Conservation (phyloP, 2,113 vertebrate species). For the Oriolus oriolus region DNA sequence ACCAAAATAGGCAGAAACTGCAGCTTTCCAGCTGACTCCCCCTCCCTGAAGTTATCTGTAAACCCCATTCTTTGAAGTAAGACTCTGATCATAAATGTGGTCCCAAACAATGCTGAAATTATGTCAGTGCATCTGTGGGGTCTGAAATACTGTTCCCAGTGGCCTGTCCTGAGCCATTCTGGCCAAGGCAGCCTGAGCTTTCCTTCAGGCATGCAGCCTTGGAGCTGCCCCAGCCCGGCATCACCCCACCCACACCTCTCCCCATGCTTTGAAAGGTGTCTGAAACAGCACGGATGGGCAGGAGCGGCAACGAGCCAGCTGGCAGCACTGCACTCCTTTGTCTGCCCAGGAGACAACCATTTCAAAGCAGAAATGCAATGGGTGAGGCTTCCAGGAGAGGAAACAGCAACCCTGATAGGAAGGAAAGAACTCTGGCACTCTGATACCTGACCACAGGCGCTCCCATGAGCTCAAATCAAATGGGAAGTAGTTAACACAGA, state of each 20-base stretch:
- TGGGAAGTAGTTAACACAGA: neutral
- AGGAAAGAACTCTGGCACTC: neutral
- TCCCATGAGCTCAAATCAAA: neutral
- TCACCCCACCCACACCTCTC: neutral
- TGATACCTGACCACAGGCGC: neutral
- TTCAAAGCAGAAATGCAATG: neutral
- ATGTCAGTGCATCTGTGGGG: neutral
- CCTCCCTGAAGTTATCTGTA: neutral
- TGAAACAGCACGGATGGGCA: neutral
- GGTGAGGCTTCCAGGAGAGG: neutral
- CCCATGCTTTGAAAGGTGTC: neutral
- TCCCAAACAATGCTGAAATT: neutral
- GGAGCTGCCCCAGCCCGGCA: neutral
- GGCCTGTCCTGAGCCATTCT: neutral
- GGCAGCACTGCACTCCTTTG: neutral
- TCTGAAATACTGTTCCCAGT: neutral
- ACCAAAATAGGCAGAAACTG: conserved; percentile 13
- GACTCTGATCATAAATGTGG: rapidly evolving
- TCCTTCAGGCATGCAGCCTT: neutral
- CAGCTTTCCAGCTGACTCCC: neutral
- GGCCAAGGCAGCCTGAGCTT: neutral
- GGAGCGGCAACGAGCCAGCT: neutral
- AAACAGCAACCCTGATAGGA: neutral
- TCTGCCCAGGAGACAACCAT: neutral
- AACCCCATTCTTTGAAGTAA: neutral